A percentile compares a stretch with the other conserved stretches of the same genome.
Evolutionary conservation across 1,140 invertebrate genomes (phyloP).

Genomic region (Maconellicoccus hirsutus): DNA sequence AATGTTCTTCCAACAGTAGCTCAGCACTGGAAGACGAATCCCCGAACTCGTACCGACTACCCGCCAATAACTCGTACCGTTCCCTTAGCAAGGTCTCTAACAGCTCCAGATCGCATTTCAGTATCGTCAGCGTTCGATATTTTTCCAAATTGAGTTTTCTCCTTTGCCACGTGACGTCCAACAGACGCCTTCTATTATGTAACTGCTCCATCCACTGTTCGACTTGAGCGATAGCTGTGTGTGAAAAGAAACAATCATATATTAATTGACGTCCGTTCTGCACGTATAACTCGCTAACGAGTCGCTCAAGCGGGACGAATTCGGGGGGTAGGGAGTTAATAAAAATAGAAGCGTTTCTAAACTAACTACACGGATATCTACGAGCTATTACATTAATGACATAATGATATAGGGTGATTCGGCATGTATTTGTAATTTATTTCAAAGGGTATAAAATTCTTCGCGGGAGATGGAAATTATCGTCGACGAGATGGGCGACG

Average conservation of each 20-base stretch:
- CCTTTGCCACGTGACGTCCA: constrained; percentile 58
- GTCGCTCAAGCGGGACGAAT: background rate
- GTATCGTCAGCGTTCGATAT: constrained; percentile 57
- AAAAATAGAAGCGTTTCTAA: background rate
- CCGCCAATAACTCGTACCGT: constrained; percentile 38
- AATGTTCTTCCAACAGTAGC: constrained; percentile 53
- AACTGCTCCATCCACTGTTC: constrained; percentile 63
- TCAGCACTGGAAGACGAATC: constrained; percentile 58
- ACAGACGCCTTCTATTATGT: constrained; percentile 57
- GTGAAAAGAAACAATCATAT: constrained; percentile 22
- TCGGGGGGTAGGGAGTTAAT: background rate
- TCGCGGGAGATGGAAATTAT: too few relatives aligned
- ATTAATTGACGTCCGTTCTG: constrained; percentile 8
- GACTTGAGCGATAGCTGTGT: constrained; percentile 51
- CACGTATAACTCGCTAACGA: background rate
- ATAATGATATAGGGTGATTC: too few relatives aligned
- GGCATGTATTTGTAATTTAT: too few relatives aligned
- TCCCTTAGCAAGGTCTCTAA: constrained; percentile 47
- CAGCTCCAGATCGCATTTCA: constrained; percentile 58
- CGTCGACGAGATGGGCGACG: too few relatives aligned
- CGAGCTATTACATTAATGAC: too few relatives aligned
- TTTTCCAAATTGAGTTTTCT: constrained; percentile 37
- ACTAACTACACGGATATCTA: too few relatives aligned
- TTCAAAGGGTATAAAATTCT: too few relatives aligned
- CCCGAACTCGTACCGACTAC: constrained; percentile 42